phyloP scores from a whole-genome alignment of 1,140 invertebrate species.

The Octopus bimaculoides region DNA sequence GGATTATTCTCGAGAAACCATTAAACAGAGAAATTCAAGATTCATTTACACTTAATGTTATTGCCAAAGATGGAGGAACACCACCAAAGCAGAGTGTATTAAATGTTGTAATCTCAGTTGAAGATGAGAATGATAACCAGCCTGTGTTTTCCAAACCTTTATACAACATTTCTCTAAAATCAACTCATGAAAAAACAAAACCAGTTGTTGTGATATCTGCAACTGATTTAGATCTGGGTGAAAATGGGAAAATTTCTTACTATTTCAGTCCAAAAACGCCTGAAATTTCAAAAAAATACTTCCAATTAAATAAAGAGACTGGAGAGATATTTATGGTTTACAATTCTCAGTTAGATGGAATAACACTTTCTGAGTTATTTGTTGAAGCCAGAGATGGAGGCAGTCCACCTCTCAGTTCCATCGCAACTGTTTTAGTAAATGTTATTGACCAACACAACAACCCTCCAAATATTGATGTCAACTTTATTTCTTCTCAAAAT shows the following conservation, averaged over 20 bases:
- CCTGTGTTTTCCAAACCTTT: conserved; percentile 68
- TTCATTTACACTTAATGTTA: conserved; percentile 80
- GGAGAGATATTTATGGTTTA: conserved; percentile 27
- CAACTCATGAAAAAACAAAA: conserved; percentile 24
- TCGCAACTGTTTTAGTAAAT: conserved; percentile 26
- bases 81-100: conserved; percentile 75
- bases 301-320: conserved; percentile 69
- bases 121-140: conserved; percentile 56
- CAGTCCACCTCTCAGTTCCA: conserved; percentile 27
- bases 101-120: conserved; percentile 51
- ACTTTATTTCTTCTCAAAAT: conserved; percentile 56
- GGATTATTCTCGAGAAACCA: conserved; percentile 66
- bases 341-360: conserved; percentile 25
- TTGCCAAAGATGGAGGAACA: conserved; percentile 73
- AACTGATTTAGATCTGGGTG: conserved; percentile 38
- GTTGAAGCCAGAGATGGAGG: conserved; percentile 36
- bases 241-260: conserved; percentile 61
- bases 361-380: conserved; percentile 25
- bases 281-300: conserved; percentile 81
- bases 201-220: conserved; percentile 32
- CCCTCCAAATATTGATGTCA: conserved; percentile 35
- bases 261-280: conserved; percentile 76
- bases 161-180: conserved; percentile 31
- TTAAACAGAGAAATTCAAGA: conserved; percentile 80
- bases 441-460: conserved; percentile 35